Evolutionary conservation across 1,140 invertebrate species (phyloP).

Genomic region (Maniola jurtina): DNA sequence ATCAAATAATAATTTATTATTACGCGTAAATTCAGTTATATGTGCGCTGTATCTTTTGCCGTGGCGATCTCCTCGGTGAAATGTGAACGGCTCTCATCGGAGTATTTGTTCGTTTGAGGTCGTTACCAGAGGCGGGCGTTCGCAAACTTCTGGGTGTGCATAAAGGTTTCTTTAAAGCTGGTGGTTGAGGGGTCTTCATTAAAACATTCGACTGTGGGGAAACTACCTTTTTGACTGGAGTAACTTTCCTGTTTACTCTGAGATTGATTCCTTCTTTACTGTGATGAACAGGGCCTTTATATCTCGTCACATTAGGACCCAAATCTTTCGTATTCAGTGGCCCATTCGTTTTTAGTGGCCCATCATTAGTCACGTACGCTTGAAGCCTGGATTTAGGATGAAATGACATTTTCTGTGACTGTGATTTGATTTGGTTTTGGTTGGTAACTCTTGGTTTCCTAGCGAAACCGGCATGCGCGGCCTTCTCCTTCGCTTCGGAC

Average conservation of each 20-base stretch:
- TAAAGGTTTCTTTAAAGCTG: constrained; percentile 58
- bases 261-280: constrained; percentile 34
- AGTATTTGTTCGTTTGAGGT: constrained; percentile 52
- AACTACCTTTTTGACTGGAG: constrained; percentile 55
- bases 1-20: neutral
- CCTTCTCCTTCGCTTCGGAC: constrained; percentile 61
- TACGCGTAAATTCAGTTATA: constrained; percentile 21
- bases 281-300: constrained; percentile 20
- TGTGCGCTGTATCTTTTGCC: constrained; percentile 53
- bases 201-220: constrained; percentile 48
- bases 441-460: constrained; percentile 52
- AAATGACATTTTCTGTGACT: constrained; percentile 43
- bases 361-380: constrained; percentile 28
- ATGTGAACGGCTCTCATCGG: constrained; percentile 66
- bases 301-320: constrained; percentile 11
- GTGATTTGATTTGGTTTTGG: constrained; percentile 42
- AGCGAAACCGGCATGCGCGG: constrained; percentile 53
- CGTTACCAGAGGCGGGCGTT: constrained; percentile 39
- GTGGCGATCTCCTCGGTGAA: constrained; percentile 65
- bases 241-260: constrained; percentile 48
- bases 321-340: constrained; percentile 17
- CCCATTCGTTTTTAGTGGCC: constrained; percentile 15
- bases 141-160: constrained; percentile 51
- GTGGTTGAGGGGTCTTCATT: constrained; percentile 51
- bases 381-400: constrained; percentile 42